Evolutionary conservation across 2,797 vertebrate species (phyloP), one percentile per base, ranked within the genome.

Genomic region (Anabas testudineus): DNA sequence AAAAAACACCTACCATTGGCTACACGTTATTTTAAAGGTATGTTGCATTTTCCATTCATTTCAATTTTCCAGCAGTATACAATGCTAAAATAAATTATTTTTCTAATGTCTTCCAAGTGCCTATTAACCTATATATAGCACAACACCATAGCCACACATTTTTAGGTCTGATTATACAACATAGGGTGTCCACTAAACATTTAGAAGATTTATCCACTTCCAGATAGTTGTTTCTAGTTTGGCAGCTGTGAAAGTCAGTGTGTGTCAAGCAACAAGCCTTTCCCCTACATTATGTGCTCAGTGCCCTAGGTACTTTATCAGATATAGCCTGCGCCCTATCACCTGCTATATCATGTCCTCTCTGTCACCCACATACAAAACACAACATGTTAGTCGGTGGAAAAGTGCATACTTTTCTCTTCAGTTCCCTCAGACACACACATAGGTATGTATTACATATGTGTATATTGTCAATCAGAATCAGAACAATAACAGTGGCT

Each of bases 231-330:
- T 39, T 57, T 1, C 18, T 41, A 3, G n/a, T 43, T 66, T 14
- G n/a, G 36, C 2, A 13, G 19, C 5, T 10, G 36, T 32, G 37
- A 45, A 41, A 36, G 51, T 47, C 26, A 10, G 37, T 24, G 18
- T 34, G 49, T 32, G 55, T 67, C 39, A 48, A 45, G 51, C 24
- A 48, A 32, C 30, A 42, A 26, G 62, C n/a, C 53, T 59, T 55
- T 57, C 2, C 57, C 22, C 45, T n/a, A n/a, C 28, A 21, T n/a
- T 18, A 48, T 64, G 63, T 42, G 60, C 34, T 54, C 45, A 28
- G 16, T 22, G 41, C 46, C 48, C 75, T 70, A 77, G 67, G 74
- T 70, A 81, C 49, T 63, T 45, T 0, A 59, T 59, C 74, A 78
- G 63, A 72, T 41, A n/a, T 57, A 49, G 58, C 69, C 72, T 41